These are phyloP conservation scores for Lysandra coridon DNA, from an alignment of 2,888 invertebrate species.

Conservation along the genomic window DNA sequence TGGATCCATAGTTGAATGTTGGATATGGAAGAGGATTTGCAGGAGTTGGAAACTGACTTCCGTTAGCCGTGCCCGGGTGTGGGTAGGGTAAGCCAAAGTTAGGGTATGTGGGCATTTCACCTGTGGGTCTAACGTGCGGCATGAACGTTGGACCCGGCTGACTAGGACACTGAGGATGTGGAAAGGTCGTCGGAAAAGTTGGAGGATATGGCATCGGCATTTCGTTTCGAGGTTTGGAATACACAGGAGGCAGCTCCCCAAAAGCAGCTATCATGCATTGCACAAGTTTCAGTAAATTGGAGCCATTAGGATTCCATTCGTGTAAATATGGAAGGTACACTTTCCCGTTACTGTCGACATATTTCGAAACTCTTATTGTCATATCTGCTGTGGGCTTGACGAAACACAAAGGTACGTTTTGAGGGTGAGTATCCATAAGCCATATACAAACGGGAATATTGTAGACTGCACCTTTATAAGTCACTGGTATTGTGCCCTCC, in stretches of 20 bases:
- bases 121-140: conserved; percentile 45
- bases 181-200: conserved; percentile 61
- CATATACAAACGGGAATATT: conserved; percentile 98
- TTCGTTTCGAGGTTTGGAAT: conserved; percentile 84
- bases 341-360: conserved; percentile 97
- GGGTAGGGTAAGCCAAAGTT: conserved; percentile 70
- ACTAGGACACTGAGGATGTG: conserved; percentile 69
- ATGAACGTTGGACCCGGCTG: conserved; percentile 62
- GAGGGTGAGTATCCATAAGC: conserved; percentile 98
- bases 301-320: conserved; percentile 92
- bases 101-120: conserved; percentile 76
- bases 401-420: conserved; percentile 96
- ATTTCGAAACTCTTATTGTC: conserved; percentile 96
- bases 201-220: conserved; percentile 82
- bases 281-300: conserved; percentile 93
- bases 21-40: conserved; percentile 60
- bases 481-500: conserved; percentile 95
- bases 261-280: conserved; percentile 95
- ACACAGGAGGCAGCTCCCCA: conserved; percentile 97
- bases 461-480: conserved; percentile 92
- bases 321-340: conserved; percentile 98
- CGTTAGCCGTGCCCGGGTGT: conserved; percentile 60
- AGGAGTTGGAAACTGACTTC: conserved; percentile 54
- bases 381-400: conserved; percentile 97
- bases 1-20: conserved; percentile 52